Base-by-base conservation (phyloP, 2,888 invertebrate species). In the Stenchaetothrips biformis region DNA sequence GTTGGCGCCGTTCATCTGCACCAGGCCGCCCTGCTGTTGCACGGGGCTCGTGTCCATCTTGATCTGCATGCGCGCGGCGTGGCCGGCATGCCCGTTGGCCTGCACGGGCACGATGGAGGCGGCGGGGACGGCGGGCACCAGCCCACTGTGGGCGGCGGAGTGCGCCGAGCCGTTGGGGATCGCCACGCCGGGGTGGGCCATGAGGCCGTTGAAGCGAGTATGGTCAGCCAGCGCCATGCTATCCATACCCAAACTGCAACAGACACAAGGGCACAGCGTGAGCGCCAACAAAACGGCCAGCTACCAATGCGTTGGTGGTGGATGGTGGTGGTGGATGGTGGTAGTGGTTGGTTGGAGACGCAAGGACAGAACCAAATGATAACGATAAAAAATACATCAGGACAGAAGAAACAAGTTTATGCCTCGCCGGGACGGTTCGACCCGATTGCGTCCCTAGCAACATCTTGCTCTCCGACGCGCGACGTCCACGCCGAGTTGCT, bases 1-100 rank as follows among this genome's bases (percentile, higher is more conserved):
- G 88, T 87, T 81, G 89, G 79, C 83, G 84, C 82, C 83, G 85
- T 82, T 82, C 84, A 82, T 74, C 67, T 25, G 21, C 0, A 18
- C 53, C 4, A 1, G 81, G 81, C 16, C 81, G 81, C 8, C 79
- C 88, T 86, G 82, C 88, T 85, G 85, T 87, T 2, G 89, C 85
- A 18, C 86, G 86, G 83, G 85, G 86, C 21, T 48, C 21, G 74
- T 67, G n/a, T 79, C 74, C 67, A 74, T 74, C 67, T 74, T 74
- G 67, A 74, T n/a, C 67, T 74, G 67, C 67, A 74, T 74, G 21
- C 67, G 21, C 25, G 67, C 59, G 37, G 37, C 37, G 37, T 37
- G 37, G 79, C 86, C 74, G 25, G 81, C 80, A 83, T 84, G 78
- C 81, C 82, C 81, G 83, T 86, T 84, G 86, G 88, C 82, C 84